phyloP scores from a whole-genome alignment of 2,888 invertebrate species.

The Lasioglossum calceatum region DNA sequence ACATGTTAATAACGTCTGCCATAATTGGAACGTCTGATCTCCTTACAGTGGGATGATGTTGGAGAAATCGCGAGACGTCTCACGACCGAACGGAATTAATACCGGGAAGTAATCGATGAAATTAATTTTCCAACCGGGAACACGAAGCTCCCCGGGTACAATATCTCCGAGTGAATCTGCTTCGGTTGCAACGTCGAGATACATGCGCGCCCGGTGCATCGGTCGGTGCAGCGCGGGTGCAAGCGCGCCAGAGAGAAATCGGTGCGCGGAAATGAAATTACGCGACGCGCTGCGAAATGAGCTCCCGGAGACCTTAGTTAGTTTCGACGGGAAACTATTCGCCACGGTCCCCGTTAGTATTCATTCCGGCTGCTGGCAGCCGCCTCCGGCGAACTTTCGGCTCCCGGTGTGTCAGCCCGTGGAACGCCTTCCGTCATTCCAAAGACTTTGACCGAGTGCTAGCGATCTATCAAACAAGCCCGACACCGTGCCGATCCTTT shows the following conservation, averaged over 20 bases:
- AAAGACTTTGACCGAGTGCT: slow-evolving; percentile 33
- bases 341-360: slow-evolving; percentile 48
- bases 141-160: slow-evolving; percentile 13
- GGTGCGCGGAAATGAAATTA: slow-evolving; percentile 72
- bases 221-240: not conserved
- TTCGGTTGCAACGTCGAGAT: slow-evolving; percentile 6
- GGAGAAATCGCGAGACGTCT: not conserved
- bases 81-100: slow-evolving; percentile 2
- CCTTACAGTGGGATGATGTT: not conserved
- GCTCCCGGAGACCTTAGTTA: slow-evolving; percentile 58
- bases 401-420: not conserved
- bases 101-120: slow-evolving; percentile 14
- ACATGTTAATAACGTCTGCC: not conserved
- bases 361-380: slow-evolving; percentile 33
- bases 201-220: not conserved
- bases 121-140: slow-evolving; percentile 35
- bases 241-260: slow-evolving; percentile 46
- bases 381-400: slow-evolving; percentile 29
- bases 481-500: not conserved
- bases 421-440: slow-evolving; percentile 21
- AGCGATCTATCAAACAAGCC: slow-evolving; percentile 17
- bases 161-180: slow-evolving; percentile 20
- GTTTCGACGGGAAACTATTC: slow-evolving; percentile 55
- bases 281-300: slow-evolving; percentile 66
- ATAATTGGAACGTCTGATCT: not conserved